These are phyloP conservation scores for Rhimphoctona megacephalus DNA, from an alignment of 2,888 invertebrate genomes.

Conservation along the genomic window DNA sequence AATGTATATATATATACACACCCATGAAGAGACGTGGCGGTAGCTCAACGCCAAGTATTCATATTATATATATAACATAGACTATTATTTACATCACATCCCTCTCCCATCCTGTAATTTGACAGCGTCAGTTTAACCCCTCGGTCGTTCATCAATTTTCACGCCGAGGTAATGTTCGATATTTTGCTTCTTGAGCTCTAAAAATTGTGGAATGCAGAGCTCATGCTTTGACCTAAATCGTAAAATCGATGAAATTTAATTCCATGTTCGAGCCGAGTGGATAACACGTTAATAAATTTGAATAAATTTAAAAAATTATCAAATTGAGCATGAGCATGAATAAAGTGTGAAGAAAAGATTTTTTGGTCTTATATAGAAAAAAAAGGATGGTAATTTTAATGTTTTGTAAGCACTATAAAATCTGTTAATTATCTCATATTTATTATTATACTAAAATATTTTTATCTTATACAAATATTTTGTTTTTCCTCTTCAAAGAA, in stretches of 20 bases:
- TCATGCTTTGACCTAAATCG: conserved; percentile 32
- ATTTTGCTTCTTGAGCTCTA: conserved; percentile 27
- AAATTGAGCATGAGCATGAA: too few species aligned
- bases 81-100: conserved; percentile 28
- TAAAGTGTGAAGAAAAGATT: too few species aligned
- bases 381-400: neutral
- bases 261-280: conserved; percentile 10
- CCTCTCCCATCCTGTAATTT: conserved; percentile 45
- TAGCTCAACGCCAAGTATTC: neutral
- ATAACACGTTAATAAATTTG: neutral
- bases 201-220: conserved; percentile 5
- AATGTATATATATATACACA: neutral
- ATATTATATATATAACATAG: neutral
- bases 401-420: neutral
- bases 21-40: neutral
- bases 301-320: neutral
- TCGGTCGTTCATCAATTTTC: conserved; percentile 55
- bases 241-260: conserved; percentile 42
- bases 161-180: conserved; percentile 30
- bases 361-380: too few species aligned
- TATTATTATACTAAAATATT: neutral
- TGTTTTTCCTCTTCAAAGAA: neutral
- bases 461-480: neutral
- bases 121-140: conserved; percentile 55
- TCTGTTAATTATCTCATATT: neutral